Evolutionary conservation across 2,797 vertebrate species (phyloP), one percentile per base, ranked within the genome.

Genomic region (Periophthalmus magnuspinnatus): DNA sequence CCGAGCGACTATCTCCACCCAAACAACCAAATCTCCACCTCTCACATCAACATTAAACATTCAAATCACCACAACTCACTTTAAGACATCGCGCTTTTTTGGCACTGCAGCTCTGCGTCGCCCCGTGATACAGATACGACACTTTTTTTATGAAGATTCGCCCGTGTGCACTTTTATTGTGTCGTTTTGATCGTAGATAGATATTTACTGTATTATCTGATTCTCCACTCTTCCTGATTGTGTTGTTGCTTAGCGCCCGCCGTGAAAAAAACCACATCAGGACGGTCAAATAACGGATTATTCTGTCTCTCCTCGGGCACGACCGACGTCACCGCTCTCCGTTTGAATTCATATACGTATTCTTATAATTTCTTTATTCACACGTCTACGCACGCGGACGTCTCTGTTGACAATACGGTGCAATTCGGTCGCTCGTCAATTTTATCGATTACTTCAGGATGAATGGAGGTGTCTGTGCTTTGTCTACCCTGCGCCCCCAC

Each of bases 371-470:
- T 83, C 61, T 76, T 64, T 38, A 69, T 17, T 68, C 32, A 52
- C 28, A 14, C 57, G 50, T 22, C 32, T 24, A 56, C 45, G 57
- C 54, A 69, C 58, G 71, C 5, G 52, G 63, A 68, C 41, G 66
- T 79, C 92, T 62, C 87, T 86, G 91, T 91, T 81, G 88, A 93
- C 89, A 80, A 33, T 72, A 24, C 75, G 77, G 70, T 1, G 32
- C 76, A 86, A 91, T 91, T 90, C 90, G 82, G 69, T 75, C 86
- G 69, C 82, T 73, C n/a, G 83, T 93, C 91, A 93, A 88, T 93
- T 92, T 83, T 91, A 94, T 91, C 68, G 93, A 94, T 93, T 93
- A 92, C 89, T 89, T 90, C 82, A 68, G 89, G 92, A 86, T 94
- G 94, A 91, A 85, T 88, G 89, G 89, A 91, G 87, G 82, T 71